These are phyloP conservation scores for Trileptium ribeirensis DNA, from an alignment of 2,888 invertebrate genomes.

Conservation along the genomic window DNA sequence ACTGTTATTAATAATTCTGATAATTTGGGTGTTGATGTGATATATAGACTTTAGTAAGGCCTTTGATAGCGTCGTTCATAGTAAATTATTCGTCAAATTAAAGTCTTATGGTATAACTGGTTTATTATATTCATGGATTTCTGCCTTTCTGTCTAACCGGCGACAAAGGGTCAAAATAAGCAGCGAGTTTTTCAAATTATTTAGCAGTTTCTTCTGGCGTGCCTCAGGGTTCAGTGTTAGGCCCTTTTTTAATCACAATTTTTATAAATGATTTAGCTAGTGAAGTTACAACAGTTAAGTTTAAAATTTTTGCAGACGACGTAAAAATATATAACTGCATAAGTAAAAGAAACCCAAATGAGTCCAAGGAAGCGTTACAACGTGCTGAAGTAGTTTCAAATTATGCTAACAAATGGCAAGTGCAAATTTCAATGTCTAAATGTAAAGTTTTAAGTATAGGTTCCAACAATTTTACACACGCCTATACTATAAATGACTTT, in stretches of 20 bases:
- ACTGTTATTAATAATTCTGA: not conserved
- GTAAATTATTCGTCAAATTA: not conserved
- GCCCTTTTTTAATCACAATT: not conserved
- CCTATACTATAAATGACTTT: not conserved
- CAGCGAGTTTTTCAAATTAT: not conserved
- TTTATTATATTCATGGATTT: not conserved
- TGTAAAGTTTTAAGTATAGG: slow-evolving; percentile 4
- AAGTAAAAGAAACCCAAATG: not conserved
- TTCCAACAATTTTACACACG: not conserved
- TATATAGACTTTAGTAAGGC: not conserved
- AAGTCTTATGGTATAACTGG: not conserved
- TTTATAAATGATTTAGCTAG: slow-evolving; percentile 18
- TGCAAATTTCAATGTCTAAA: slow-evolving; percentile 1
- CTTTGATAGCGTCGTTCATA: not conserved
- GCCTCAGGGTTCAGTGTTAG: slow-evolving; percentile 18
- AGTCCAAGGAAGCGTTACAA: not conserved
- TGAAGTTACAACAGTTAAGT: not conserved
- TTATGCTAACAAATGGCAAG: not conserved
- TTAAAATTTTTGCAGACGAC: slow-evolving; percentile 12
- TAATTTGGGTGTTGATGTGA: not conserved
- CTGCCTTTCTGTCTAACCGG: not conserved
- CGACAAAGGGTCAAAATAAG: slow-evolving; percentile 4
- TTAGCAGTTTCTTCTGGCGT: slow-evolving; percentile 13
- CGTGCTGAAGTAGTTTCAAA: not conserved
- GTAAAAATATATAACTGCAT: not conserved